Evolutionary conservation across 2,113 vertebrate species (phyloP), one percentile per base, ranked within the genome.

Genomic region (Ovibos moschatus): DNA sequence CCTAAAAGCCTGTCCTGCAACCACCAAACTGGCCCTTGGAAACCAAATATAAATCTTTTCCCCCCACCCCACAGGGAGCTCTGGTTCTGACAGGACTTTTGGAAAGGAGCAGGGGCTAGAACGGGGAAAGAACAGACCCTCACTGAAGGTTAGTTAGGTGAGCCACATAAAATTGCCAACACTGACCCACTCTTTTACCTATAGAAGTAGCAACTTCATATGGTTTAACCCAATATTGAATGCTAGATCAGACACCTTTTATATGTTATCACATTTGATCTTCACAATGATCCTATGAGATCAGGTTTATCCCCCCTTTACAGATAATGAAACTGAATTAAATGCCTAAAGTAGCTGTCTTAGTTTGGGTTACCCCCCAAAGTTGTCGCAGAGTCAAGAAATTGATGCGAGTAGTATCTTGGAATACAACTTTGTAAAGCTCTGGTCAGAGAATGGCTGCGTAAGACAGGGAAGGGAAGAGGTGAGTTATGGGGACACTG

Each of bases 321-420:
- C 82, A 91, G 60, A 83, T 62, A 94, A 95, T 58, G 47, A 92
- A 97, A 78, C 23, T 67, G 60, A 88, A 91, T 93, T 92, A 96
- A 97, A 93, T 78, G 43, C 67, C 33, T 86, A 28, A 95, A 64
- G 36, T 90, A 51, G 81, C 53, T 90, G 36, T 87, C 40, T 97
- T 81, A 79, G 19, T 97, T 97, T 92, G 58, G 28, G 16, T 90
- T 94, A 36, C 64, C 51, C 78, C 78, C 8, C 83, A 17, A 85
- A 93, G 40, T 51, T 95, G 82, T 85, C 27, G 7, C 64, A n/a
- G 40, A 87, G 74, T 87, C 95, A 89, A 90, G 50, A 33, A 51
- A 43, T 87, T 27, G 3, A 90, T n/a, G n/a, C 0, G 2, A 95
- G 14, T 74, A 89, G 40, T 40, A 30, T 53, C 55, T 79, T 60